These are phyloP conservation scores for Craterocephalus amniculus DNA, from an alignment of 2,797 vertebrate species.

Conservation along the genomic window DNA sequence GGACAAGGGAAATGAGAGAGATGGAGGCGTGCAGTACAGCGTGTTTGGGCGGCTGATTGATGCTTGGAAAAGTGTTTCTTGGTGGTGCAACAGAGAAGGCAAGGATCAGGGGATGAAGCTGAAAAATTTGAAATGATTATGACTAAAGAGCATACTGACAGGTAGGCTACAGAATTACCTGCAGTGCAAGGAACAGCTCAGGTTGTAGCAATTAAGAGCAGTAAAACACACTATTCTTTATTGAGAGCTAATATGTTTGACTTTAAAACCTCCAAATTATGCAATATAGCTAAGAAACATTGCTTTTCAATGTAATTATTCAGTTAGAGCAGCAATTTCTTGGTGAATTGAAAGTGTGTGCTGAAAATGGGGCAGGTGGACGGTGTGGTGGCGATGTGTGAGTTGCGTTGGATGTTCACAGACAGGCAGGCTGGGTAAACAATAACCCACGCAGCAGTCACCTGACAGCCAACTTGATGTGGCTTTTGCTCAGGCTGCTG, in stretches of 20 bases:
- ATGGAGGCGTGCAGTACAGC: conserved; percentile 21
- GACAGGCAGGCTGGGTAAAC: conserved; percentile 73
- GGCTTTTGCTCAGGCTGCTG: conserved; percentile 47
- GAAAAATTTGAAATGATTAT: conserved; percentile 10
- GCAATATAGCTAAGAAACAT: no score
- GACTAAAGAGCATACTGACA: neutral
- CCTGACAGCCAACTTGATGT: conserved; percentile 57
- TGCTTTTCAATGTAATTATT: neutral
- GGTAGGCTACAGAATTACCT: neutral
- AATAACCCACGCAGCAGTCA: conserved; percentile 68
- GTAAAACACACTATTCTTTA: neutral
- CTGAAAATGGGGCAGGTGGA: conserved; percentile 45
- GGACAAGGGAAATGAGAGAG: conserved; percentile 28
- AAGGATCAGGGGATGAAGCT: conserved; percentile 1
- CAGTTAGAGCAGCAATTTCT: neutral
- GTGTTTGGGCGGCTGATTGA: conserved; percentile 22
- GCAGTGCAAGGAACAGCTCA: neutral
- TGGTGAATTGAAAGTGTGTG: conserved; percentile 18
- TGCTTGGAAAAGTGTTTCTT: conserved; percentile 41
- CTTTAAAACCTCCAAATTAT: neutral
- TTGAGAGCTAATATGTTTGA: neutral
- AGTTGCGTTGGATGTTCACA: conserved; percentile 54
- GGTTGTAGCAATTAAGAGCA: neutral
- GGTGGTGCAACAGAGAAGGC: conserved; percentile 16
- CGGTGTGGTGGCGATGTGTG: conserved; percentile 38